Percentiles rank a stretch among this genome's conserved stretches.
Evolutionary conservation across 2,888 invertebrate species (phyloP).

Genomic region (Suillia variegata): DNA sequence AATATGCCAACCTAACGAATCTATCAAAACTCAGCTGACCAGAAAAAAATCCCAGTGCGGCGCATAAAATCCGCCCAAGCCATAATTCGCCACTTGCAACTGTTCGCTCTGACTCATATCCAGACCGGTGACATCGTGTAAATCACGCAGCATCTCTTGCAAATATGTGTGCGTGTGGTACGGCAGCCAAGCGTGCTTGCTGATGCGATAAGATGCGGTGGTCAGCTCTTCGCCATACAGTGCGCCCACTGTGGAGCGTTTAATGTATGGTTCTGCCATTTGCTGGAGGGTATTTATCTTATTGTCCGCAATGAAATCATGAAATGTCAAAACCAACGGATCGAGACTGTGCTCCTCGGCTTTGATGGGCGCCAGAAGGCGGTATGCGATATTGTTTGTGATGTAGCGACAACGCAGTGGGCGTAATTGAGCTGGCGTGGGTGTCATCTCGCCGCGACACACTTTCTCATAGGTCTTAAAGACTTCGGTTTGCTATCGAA

Average conservation of each 20-base stretch:
- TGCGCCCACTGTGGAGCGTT: conserved; percentile 63
- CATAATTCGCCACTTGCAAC: conserved; percentile 97
- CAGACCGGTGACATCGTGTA: conserved; percentile 69
- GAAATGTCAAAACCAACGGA: conserved; percentile 65
- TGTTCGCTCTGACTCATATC: conserved; percentile 76
- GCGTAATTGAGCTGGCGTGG: conserved; percentile 39
- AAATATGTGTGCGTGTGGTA: conserved; percentile 44
- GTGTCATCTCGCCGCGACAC: conserved; percentile 45
- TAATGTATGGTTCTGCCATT: conserved; percentile 63
- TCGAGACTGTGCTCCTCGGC: conserved; percentile 64
- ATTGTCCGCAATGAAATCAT: conserved; percentile 64
- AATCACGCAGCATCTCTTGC: conserved; percentile 68
- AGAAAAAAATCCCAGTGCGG: conserved; percentile 88
- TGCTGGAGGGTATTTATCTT: conserved; percentile 65
- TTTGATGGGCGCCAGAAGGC: conserved; percentile 58
- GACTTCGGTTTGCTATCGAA: conserved; percentile 42
- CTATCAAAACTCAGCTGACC: conserved; percentile 13
- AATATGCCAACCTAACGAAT: conserved; percentile 62
- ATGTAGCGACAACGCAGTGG: conserved; percentile 45
- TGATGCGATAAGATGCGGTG: conserved; percentile 73
- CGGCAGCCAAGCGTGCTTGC: conserved; percentile 66
- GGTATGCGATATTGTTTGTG: conserved; percentile 34
- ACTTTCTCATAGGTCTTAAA: conserved; percentile 61
- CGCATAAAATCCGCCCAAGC: conserved; percentile 97
- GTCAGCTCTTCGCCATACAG: conserved; percentile 88